Conservation (phyloP, 2,797 vertebrate species). For the Adelosebastes latens region DNA sequence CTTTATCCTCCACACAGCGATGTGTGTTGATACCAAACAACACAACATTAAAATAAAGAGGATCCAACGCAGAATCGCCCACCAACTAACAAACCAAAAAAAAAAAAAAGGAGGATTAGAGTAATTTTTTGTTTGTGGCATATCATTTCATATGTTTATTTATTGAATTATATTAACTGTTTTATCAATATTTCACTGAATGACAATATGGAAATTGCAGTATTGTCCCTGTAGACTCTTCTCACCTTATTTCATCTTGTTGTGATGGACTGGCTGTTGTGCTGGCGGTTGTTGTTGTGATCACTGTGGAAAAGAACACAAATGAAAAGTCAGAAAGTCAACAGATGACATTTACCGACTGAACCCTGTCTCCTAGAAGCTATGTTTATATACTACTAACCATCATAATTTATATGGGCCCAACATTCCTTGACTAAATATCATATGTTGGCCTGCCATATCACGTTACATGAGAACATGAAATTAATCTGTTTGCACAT, state of each 20-base stretch:
- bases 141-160: not conserved
- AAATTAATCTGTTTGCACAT: not conserved
- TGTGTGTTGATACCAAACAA: constrained; percentile 38
- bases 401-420: not conserved
- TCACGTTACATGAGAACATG: not conserved
- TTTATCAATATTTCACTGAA: not conserved
- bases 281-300: not conserved
- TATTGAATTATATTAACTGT: not conserved
- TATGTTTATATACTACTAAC: not conserved
- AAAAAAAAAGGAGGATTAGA: not conserved
- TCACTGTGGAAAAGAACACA: constrained; percentile 19
- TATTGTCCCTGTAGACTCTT: not conserved
- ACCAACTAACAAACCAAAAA: constrained; percentile 51
- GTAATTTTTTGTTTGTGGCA: not conserved
- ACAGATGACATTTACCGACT: not conserved
- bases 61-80: constrained; percentile 74
- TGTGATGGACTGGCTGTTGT: not conserved
- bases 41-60: constrained; percentile 56
- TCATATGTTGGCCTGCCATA: not conserved
- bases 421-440: not conserved
- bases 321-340: not conserved
- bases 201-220: not conserved
- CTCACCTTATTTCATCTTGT: constrained; percentile 37
- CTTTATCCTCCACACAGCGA: constrained; percentile 30
- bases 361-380: not conserved